Conservation (phyloP, 1,140 invertebrate genomes). For the Aphis craccivora region DNA sequence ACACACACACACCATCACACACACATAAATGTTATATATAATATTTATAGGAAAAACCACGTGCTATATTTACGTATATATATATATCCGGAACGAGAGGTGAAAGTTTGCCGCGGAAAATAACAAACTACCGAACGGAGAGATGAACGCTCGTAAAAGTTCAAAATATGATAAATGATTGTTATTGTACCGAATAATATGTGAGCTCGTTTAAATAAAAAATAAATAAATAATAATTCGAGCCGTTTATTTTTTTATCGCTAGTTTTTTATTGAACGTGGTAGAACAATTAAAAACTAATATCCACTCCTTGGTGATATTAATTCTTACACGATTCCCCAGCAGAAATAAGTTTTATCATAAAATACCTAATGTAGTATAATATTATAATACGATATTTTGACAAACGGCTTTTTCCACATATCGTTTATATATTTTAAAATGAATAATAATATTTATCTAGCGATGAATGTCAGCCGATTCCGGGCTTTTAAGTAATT, state of each 20-base stretch:
- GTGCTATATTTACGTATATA: not conserved
- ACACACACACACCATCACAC: too few relatives aligned
- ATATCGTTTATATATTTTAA: not conserved
- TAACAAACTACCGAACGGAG: not conserved
- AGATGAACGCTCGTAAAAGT: constrained; percentile 2
- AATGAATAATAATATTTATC: too few relatives aligned
- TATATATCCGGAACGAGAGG: not conserved
- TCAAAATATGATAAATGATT: constrained; percentile 12
- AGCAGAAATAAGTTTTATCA: not conserved
- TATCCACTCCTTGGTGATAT: not conserved
- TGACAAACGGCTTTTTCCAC: not conserved
- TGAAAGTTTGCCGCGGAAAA: not conserved
- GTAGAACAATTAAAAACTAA: not conserved
- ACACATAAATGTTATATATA: not conserved
- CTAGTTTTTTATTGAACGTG: not conserved
- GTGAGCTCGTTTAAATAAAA: not conserved
- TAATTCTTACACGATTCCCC: not conserved
- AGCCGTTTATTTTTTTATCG: not conserved
- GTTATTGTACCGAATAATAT: not conserved
- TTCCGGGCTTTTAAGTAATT: too few relatives aligned
- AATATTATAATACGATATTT: not conserved
- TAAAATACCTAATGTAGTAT: not conserved
- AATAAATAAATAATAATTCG: not conserved
- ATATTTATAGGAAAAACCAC: not conserved
- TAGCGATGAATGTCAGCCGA: too few relatives aligned